Evolutionary conservation across 2,797 vertebrate genomes (phyloP), one percentile per base, ranked within the genome.

Genomic region (Danio kyathit): DNA sequence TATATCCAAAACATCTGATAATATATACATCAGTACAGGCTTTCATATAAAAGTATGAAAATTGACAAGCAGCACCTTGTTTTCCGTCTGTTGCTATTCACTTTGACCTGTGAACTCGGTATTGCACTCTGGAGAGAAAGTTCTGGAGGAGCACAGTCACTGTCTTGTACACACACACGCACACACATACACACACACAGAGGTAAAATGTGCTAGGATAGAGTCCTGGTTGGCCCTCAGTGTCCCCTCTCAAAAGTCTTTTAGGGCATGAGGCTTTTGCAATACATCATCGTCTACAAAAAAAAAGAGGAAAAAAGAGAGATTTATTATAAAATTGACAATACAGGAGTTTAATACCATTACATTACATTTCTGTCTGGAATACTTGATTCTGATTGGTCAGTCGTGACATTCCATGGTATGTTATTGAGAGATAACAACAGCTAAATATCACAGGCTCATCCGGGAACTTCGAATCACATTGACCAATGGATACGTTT

Each of bases 41-140:
- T 64, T 56, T 77, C 13, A 46, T 77, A 81, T 44, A 64, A 79
- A 80, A 48, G 7, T 60, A 72, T 74, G 74, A 86, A 86, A 76
- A 76, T 21, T 69, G 40, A 80, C 66, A 83, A 82, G 79, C 83
- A 76, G 82, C 82, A 82, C 44, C 76, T 71, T 79, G 72, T 77
- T 74, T 75, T 76, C 46, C 61, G 65, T 46, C 66, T 46, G 54
- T 79, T 75, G 70, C 59, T n/a, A 59, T 80, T 14, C 52, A 67
- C 19, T 40, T 72, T 71, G 61, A 82, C 54, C 76, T 83, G 74
- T 74, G 66, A 83, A 71, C 49, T 76, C 60, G 67, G 65, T 80
- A 85, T 82, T 83, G 78, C 78, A 74, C 74, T 67, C 66, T 60
- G 29, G 11, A 70, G 44, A 29, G 54, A 19, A 14, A 48, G 13